phyloP scores from a whole-genome alignment of 2,797 vertebrate species.

The Muscicapa comitata region DNA sequence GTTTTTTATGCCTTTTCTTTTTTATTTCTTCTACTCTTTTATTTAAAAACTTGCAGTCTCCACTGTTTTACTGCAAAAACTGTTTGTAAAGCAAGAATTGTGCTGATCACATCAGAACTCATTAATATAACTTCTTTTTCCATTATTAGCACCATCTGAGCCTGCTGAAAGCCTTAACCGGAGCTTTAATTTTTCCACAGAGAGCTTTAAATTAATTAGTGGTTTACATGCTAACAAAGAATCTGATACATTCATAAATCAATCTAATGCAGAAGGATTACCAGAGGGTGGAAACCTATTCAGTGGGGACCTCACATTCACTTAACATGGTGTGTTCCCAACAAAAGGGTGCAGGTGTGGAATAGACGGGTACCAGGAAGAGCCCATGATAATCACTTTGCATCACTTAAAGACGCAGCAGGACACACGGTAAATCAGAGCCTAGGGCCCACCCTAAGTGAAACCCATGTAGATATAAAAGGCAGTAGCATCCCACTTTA shows the following conservation, averaged over 20 bases:
- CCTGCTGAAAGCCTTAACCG: slow-evolving; percentile 78
- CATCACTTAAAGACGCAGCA: slow-evolving; percentile 77
- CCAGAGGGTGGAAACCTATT: slow-evolving; percentile 71
- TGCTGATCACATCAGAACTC: slow-evolving; percentile 66
- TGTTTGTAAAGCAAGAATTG: slow-evolving; percentile 63
- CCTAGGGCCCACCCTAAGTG: slow-evolving; percentile 74
- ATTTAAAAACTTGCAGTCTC: slow-evolving; percentile 31
- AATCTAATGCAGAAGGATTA: slow-evolving; percentile 72
- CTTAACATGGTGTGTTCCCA: slow-evolving; percentile 64
- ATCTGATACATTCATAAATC: slow-evolving; percentile 79
- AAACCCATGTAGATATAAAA: slow-evolving; percentile 71
- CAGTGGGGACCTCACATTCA: slow-evolving; percentile 75
- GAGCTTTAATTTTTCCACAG: slow-evolving; percentile 77
- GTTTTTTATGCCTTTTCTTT: slow-evolving; percentile 2
- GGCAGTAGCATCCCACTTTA: slow-evolving; percentile 64
- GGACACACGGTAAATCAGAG: slow-evolving; percentile 83
- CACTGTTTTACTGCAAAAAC: slow-evolving; percentile 32
- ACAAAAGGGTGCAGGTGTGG: slow-evolving; percentile 84
- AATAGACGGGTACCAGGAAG: slow-evolving; percentile 66
- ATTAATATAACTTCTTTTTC: slow-evolving; percentile 73
- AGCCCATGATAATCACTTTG: slow-evolving; percentile 83
- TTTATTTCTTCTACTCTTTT: slow-evolving; percentile 7
- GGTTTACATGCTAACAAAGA: slow-evolving; percentile 80
- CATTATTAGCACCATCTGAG: slow-evolving; percentile 80
- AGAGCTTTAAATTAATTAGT: slow-evolving; percentile 91